A percentile compares a stretch with the other conserved stretches of the same genome.
These are phyloP conservation scores for Imbricaverruca yamaguchii DNA, from an alignment of 2,888 invertebrate genomes.

Conservation along the genomic window DNA sequence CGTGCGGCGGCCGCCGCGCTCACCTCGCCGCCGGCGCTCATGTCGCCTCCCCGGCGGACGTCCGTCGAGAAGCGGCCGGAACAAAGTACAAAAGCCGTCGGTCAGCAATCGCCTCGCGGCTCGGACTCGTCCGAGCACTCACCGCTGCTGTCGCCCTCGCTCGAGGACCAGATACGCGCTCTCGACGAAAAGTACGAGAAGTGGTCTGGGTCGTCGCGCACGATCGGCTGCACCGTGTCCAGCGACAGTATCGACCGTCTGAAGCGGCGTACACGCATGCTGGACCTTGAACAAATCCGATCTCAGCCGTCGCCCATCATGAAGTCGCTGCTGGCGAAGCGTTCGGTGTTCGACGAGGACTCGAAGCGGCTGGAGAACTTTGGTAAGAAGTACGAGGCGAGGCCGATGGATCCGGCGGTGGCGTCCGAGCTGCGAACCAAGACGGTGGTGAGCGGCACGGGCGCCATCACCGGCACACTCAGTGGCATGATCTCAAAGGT, in stretches of 20 bases:
- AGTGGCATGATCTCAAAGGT: slow-evolving; percentile 15
- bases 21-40: slow-evolving; percentile 73
- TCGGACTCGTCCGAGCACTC: slow-evolving; percentile 58
- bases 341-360: slow-evolving; percentile 94
- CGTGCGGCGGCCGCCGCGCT: slow-evolving; percentile 60
- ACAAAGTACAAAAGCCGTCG: slow-evolving; percentile 29
- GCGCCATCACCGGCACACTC: slow-evolving; percentile 13
- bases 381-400: slow-evolving; percentile 66
- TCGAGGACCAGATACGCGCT: slow-evolving; percentile 85
- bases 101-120: slow-evolving; percentile 27
- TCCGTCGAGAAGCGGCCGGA: slow-evolving; percentile 74
- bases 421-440: slow-evolving; percentile 30
- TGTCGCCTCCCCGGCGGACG: slow-evolving; percentile 84
- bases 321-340: slow-evolving; percentile 80
- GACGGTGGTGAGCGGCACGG: slow-evolving; percentile 34
- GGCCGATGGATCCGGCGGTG: slow-evolving; percentile 33
- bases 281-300: slow-evolving; percentile 65
- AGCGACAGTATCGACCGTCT: slow-evolving; percentile 17
- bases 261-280: slow-evolving; percentile 40
- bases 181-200: slow-evolving; percentile 89
- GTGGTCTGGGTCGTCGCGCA: slow-evolving; percentile 54
- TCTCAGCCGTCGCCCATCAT: slow-evolving; percentile 90
- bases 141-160: slow-evolving; percentile 54
- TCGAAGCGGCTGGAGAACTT: slow-evolving; percentile 83
- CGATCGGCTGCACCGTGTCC: slow-evolving; percentile 24